Evolutionary conservation across 53 echinoderm and acorn worm species (phyloP).

Genomic region (Hippasteria phrygiana): DNA sequence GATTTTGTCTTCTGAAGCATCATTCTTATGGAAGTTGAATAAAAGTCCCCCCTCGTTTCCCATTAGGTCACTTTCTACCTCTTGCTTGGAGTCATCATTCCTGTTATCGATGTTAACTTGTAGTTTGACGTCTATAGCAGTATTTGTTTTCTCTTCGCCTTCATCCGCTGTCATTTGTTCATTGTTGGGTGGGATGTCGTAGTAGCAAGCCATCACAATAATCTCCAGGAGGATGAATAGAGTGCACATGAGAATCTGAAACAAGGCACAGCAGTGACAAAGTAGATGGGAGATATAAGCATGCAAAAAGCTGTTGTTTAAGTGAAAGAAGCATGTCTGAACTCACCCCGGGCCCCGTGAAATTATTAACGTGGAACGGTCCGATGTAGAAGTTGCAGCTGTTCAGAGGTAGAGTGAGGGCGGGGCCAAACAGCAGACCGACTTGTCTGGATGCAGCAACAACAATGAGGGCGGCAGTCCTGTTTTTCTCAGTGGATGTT

Average conservation of each 20-base stretch:
- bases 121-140: background rate
- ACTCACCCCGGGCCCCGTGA: constrained; percentile 86
- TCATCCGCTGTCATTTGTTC: background rate
- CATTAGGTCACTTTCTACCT: background rate
- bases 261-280: background rate
- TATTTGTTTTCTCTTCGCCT: background rate
- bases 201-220: constrained; percentile 74
- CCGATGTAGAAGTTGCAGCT: constrained; percentile 80
- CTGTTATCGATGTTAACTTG: background rate
- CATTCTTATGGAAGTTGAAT: background rate
- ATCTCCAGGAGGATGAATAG: constrained; percentile 77
- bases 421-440: constrained; percentile 93
- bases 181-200: constrained; percentile 77
- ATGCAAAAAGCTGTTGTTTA: background rate
- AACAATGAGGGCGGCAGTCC: constrained; percentile 74
- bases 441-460: constrained; percentile 83
- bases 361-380: constrained; percentile 67
- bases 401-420: constrained; percentile 77
- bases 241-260: constrained; percentile 80
- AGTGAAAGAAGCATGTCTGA: background rate
- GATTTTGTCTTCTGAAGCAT: background rate
- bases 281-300: background rate
- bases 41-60: background rate
- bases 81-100: background rate
- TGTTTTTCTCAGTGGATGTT: constrained; percentile 82